A percentile compares a stretch with the other conserved stretches of the same genome.
These are phyloP conservation scores for Parazoanthus swiftii DNA, from an alignment of 92 coral and sea anemone species.

Conservation along the genomic window DNA sequence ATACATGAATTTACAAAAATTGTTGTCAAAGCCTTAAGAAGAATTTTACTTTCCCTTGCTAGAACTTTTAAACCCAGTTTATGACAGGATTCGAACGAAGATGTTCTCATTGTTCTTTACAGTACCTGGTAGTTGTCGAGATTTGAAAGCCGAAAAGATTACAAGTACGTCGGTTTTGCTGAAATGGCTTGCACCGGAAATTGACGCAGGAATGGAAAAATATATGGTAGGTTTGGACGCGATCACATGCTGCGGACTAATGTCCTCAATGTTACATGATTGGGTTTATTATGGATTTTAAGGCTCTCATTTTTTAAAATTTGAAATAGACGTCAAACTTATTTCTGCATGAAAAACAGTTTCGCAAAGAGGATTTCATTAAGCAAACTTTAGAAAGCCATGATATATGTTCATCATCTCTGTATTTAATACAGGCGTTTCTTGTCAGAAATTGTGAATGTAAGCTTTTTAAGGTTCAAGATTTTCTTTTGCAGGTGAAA, in stretches of 20 bases:
- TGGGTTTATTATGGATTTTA: too few species aligned
- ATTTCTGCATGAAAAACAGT: not conserved
- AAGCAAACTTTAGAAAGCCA: not conserved
- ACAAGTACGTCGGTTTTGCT: constrained; percentile 61
- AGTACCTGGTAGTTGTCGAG: constrained; percentile 78
- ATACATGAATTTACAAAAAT: not conserved
- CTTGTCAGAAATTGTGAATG: not conserved
- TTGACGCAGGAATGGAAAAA: constrained; percentile 70
- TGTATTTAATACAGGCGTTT: not conserved
- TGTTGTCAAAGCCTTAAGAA: not conserved
- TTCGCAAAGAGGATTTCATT: too few species aligned
- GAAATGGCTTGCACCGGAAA: constrained; percentile 73
- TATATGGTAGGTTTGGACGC: constrained; percentile 57
- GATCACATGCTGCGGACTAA: too few species aligned
- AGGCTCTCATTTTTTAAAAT: too few species aligned
- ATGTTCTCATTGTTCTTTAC: constrained; percentile 10
- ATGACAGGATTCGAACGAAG: not conserved
- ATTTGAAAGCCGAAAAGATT: constrained; percentile 39
- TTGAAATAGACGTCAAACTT: too few species aligned
- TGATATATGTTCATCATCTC: not conserved
- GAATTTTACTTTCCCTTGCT: not conserved
- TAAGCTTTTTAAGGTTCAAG: too few species aligned
- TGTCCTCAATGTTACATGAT: not conserved
- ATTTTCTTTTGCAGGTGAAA: constrained; percentile 46
- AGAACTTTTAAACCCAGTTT: not conserved